Percentiles rank a stretch among this genome's conserved stretches.
These are phyloP conservation scores for Micromys minutus DNA, from an alignment of 2,113 vertebrate species.

Conservation along the genomic window DNA sequence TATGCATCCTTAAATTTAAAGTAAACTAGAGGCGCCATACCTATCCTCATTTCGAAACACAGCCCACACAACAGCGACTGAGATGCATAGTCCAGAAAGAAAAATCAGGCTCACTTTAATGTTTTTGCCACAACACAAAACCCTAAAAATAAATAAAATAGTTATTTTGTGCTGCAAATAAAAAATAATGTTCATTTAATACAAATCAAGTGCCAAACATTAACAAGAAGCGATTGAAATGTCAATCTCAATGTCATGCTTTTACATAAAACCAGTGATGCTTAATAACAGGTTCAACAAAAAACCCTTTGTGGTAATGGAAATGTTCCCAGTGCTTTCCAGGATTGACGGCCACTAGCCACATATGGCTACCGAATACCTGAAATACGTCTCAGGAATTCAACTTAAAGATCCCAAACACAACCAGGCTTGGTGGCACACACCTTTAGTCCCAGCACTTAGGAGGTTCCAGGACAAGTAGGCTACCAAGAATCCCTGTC, in stretches of 20 bases:
- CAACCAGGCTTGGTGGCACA: background rate
- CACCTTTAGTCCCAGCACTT: background rate
- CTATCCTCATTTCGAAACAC: conserved; percentile 96
- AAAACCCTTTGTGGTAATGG: background rate
- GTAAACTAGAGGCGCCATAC: conserved; percentile 82
- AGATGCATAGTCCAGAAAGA: conserved; percentile 89
- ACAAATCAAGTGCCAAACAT: background rate
- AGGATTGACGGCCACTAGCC: background rate
- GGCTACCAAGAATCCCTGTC: background rate
- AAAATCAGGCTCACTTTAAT: conserved; percentile 92
- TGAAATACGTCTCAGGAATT: conserved; percentile 3
- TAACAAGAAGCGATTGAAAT: conserved; percentile 41
- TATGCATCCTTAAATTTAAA: background rate
- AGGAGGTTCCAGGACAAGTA: background rate
- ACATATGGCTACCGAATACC: background rate
- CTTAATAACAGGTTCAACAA: background rate
- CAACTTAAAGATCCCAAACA: background rate
- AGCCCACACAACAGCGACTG: conserved; percentile 90
- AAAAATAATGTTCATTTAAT: conserved; percentile 38
- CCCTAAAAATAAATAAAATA: conserved; percentile 82
- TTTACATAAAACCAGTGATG: conserved; percentile 24
- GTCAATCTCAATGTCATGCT: conserved; percentile 6
- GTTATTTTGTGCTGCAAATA: conserved; percentile 1
- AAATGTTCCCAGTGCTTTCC: background rate
- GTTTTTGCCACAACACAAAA: conserved; percentile 84